Percentiles rank a stretch among this genome's conserved stretches.
phyloP scores from a whole-genome alignment of 2,113 vertebrate species.

The Anas platyrhynchos region DNA sequence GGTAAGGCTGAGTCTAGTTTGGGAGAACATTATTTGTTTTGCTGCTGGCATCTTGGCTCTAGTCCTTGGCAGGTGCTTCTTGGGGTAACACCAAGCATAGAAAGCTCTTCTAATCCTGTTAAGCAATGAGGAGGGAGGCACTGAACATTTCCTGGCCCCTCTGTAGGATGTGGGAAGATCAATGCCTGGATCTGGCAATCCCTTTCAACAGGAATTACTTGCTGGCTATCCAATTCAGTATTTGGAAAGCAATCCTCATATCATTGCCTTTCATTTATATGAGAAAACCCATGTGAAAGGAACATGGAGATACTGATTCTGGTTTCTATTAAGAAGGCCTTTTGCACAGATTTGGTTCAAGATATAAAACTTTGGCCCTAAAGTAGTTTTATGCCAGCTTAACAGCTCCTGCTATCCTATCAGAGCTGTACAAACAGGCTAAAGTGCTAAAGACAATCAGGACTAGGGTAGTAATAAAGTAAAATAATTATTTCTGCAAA shows the following conservation, averaged over 20 bases:
- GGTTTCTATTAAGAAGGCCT: background rate
- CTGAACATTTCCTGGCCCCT: background rate
- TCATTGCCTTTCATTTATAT: background rate
- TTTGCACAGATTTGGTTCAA: background rate
- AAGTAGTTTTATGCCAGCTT: background rate
- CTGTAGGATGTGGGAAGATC: background rate
- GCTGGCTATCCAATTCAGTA: background rate
- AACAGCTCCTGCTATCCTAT: rapidly evolving
- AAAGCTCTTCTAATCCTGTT: background rate
- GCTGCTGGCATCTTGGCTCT: background rate
- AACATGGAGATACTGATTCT: background rate
- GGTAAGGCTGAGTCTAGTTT: background rate
- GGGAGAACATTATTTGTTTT: background rate
- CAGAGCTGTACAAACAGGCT: background rate
- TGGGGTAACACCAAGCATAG: background rate
- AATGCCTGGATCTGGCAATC: background rate
- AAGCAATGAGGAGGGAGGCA: background rate
- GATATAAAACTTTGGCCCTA: background rate
- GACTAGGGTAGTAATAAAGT: background rate
- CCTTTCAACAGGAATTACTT: background rate
- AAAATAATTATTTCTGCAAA: background rate
- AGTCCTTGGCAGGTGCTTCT: background rate
- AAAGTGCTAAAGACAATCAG: background rate
- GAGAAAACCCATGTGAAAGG: background rate
- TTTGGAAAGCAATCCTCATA: background rate